Conservation (phyloP, 2,888 invertebrate genomes). For the Linnaemya tessellans region DNA sequence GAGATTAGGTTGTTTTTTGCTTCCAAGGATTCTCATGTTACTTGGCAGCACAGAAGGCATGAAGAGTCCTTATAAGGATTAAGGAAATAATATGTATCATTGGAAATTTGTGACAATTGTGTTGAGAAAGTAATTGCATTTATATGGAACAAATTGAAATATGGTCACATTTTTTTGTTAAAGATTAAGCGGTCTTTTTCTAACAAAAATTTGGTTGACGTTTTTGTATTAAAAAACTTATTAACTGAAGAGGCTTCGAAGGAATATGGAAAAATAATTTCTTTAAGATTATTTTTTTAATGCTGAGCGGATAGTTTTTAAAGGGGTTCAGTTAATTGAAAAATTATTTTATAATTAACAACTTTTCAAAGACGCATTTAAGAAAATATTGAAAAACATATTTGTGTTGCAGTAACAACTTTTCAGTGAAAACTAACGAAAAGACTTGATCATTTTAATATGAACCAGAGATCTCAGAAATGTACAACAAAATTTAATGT, state of each 20-base stretch:
- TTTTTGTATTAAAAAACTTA: background rate
- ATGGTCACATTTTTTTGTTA: background rate
- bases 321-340: background rate
- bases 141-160: slow-evolving; percentile 8
- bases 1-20: slow-evolving; percentile 34
- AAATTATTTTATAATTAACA: background rate
- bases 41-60: slow-evolving; percentile 15
- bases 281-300: background rate
- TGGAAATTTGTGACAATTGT: slow-evolving; percentile 16
- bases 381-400: too few relatives aligned
- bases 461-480: too few relatives aligned
- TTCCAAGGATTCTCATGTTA: slow-evolving; percentile 17
- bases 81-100: slow-evolving; percentile 24
- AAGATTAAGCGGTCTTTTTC: background rate
- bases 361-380: too few relatives aligned
- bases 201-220: background rate
- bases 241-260: background rate
- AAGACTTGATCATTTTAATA: background rate
- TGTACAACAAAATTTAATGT: too few relatives aligned
- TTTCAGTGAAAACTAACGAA: too few relatives aligned
- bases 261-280: background rate
- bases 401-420: too few relatives aligned
- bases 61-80: slow-evolving; percentile 41
- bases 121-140: background rate
- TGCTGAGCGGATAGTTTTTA: background rate